These are phyloP conservation scores for Rhopilema esculentum DNA, from an alignment of 30 jellyfish, hydroid and myxozoan species.

Conservation along the genomic window DNA sequence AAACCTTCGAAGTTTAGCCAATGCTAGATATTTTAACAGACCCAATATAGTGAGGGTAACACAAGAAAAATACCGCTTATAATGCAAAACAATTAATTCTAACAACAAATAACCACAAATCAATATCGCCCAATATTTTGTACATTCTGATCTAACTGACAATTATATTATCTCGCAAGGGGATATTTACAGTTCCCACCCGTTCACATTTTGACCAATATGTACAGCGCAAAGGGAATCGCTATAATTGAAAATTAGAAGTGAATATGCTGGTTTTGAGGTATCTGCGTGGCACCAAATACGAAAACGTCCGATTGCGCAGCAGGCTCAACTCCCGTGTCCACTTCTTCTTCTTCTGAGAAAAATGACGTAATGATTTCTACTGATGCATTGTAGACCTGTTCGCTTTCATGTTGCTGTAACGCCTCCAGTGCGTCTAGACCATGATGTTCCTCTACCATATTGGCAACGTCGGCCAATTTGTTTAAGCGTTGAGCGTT, in stretches of 20 bases:
- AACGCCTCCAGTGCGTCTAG: slow-evolving; percentile 79
- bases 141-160: background rate
- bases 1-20: too few species aligned
- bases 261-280: slow-evolving; percentile 68
- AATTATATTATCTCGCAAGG: background rate
- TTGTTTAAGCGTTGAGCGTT: slow-evolving; percentile 83
- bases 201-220: background rate
- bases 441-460: slow-evolving; percentile 90
- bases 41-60: too few species aligned
- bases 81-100: too few species aligned
- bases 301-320: slow-evolving; percentile 64
- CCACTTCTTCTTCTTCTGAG: slow-evolving; percentile 74
- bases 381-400: slow-evolving; percentile 79
- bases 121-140: background rate
- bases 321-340: slow-evolving; percentile 75
- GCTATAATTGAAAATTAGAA: background rate
- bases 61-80: too few species aligned
- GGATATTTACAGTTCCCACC: slow-evolving; percentile 42
- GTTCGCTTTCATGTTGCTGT: slow-evolving; percentile 89
- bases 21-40: too few species aligned
- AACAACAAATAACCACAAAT: too few species aligned
- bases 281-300: slow-evolving; percentile 42
- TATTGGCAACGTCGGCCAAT: slow-evolving; percentile 61
- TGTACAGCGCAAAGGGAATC: slow-evolving; percentile 1
- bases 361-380: slow-evolving; percentile 79